phyloP scores from a whole-genome alignment of 2,888 invertebrate species.

The Muscina levida region DNA sequence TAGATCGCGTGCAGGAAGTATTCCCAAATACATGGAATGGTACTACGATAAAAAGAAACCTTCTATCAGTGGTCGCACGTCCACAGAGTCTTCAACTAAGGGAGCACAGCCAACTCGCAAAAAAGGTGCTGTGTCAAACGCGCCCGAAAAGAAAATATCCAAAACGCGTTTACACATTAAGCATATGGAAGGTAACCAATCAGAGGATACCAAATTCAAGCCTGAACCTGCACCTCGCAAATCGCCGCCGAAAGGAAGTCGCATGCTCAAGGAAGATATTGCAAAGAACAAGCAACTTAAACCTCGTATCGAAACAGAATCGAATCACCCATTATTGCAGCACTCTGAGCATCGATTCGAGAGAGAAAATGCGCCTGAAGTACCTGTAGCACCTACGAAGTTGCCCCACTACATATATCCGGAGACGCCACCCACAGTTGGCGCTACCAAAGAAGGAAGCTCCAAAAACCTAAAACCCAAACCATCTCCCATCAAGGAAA shows the following conservation, averaged over 20 bases:
- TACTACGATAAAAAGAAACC: slow-evolving; percentile 82
- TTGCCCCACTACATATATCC: slow-evolving; percentile 84
- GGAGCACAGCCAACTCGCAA: slow-evolving; percentile 70
- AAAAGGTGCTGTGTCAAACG: slow-evolving; percentile 52
- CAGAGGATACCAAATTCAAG: slow-evolving; percentile 80
- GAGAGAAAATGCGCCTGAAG: slow-evolving; percentile 80
- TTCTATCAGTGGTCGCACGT: slow-evolving; percentile 71
- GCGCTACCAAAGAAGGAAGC: slow-evolving; percentile 68
- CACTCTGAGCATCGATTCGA: slow-evolving; percentile 90
- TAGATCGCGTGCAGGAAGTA: slow-evolving; percentile 70
- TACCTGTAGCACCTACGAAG: slow-evolving; percentile 82
- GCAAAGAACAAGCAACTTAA: slow-evolving; percentile 82
- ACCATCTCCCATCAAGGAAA: slow-evolving; percentile 79
- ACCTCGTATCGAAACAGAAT: slow-evolving; percentile 80
- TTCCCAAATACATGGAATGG: slow-evolving; percentile 90
- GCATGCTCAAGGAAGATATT: slow-evolving; percentile 80
- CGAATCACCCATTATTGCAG: slow-evolving; percentile 86
- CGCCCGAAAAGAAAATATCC: slow-evolving; percentile 72
- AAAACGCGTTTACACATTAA: slow-evolving; percentile 76
- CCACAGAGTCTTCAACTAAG: slow-evolving; percentile 71
- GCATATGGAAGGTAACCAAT: slow-evolving; percentile 68
- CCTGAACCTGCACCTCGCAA: slow-evolving; percentile 80
- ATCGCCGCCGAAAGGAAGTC: slow-evolving; percentile 76
- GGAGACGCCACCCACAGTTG: slow-evolving; percentile 80
- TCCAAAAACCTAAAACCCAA: slow-evolving; percentile 73